Evolutionary conservation across 2,888 invertebrate genomes (phyloP).

Genomic region (Andrena bicolor): DNA sequence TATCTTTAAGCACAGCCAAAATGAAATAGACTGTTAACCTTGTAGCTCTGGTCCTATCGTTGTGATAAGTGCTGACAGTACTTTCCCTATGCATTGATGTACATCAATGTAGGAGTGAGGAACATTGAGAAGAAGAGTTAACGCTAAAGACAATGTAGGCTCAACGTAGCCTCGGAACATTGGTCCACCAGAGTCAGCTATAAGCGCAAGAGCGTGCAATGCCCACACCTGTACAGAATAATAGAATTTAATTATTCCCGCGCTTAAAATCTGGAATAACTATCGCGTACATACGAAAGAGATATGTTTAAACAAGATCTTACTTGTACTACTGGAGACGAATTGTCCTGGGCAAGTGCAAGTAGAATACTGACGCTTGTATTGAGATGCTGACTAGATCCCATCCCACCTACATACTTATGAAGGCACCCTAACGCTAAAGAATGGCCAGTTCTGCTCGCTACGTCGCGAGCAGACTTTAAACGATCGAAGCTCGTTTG

Average conservation of each 20-base stretch:
- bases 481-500: constrained; percentile 95
- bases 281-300: not conserved
- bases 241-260: constrained; percentile 9
- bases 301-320: constrained; percentile 27
- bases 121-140: constrained; percentile 95
- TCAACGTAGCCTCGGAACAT: constrained; percentile 99
- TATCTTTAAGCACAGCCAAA: not conserved
- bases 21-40: constrained; percentile 85
- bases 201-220: constrained; percentile 96
- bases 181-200: constrained; percentile 99
- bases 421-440: constrained; percentile 98
- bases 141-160: constrained; percentile 94
- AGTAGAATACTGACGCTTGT: constrained; percentile 97
- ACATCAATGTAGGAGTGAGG: constrained; percentile 96
- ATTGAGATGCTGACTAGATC: constrained; percentile 96
- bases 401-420: constrained; percentile 97
- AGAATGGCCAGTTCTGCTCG: constrained; percentile 94
- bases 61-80: constrained; percentile 97
- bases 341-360: constrained; percentile 96
- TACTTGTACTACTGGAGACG: constrained; percentile 97
- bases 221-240: constrained; percentile 93
- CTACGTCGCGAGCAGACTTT: constrained; percentile 94
- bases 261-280: not conserved
- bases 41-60: constrained; percentile 99
- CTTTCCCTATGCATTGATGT: constrained; percentile 96